Evolutionary conservation across 2,888 invertebrate species (phyloP).

Genomic region (Amiota minor): DNA sequence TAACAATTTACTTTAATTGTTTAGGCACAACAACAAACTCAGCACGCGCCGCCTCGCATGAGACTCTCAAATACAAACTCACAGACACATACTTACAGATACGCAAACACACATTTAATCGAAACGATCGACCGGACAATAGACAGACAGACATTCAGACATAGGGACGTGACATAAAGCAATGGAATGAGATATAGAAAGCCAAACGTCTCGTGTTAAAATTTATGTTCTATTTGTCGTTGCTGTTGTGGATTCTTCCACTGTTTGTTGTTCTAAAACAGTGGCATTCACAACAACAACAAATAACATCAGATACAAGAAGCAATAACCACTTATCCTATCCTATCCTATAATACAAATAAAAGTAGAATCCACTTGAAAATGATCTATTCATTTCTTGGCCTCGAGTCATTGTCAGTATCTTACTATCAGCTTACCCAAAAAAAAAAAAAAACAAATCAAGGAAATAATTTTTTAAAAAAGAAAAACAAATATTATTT

Average conservation of each 20-base stretch:
- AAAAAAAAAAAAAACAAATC: conserved; percentile 4
- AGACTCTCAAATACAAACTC: background rate
- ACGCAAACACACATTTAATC: background rate
- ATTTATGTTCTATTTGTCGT: conserved; percentile 8
- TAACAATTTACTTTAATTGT: conserved; percentile 24
- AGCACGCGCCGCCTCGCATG: conserved; percentile 10
- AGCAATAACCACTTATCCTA: background rate
- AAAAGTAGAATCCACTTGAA: too few species aligned
- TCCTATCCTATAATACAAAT: too few species aligned
- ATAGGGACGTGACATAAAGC: conserved; percentile 13
- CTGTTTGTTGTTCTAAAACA: background rate
- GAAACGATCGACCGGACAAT: too few species aligned
- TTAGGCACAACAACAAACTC: conserved; percentile 1
- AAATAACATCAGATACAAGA: background rate
- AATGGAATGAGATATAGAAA: background rate
- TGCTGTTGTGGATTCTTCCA: background rate
- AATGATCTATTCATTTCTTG: background rate
- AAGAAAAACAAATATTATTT: background rate
- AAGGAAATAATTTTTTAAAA: background rate
- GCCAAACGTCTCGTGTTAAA: background rate
- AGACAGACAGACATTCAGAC: background rate
- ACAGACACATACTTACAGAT: background rate
- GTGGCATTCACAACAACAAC: background rate
- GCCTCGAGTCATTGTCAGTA: background rate
- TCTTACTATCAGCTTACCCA: conserved; percentile 16